A percentile compares a stretch with the other conserved stretches of the same genome.
Evolutionary conservation across 1,140 invertebrate species (phyloP).

Genomic region (Harpegnathos saltator): DNA sequence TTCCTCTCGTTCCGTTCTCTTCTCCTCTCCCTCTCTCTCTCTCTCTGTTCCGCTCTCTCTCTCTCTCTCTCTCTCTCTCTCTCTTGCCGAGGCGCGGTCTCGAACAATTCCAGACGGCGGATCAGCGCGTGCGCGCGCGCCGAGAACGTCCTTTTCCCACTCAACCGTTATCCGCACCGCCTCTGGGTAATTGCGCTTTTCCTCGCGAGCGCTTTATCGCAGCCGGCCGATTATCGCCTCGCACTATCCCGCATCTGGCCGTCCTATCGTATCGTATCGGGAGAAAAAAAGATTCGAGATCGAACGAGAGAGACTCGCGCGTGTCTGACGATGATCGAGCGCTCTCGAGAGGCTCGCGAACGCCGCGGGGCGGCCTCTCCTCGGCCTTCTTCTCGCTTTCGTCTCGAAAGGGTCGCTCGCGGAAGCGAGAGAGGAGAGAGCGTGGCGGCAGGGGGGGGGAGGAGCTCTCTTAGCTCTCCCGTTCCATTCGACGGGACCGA

Average conservation of each 20-base stretch:
- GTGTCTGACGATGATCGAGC: no score
- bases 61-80: no score
- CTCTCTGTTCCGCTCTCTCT: no score
- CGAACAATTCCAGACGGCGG: background rate
- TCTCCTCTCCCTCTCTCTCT: no score
- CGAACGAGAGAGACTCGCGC: background rate
- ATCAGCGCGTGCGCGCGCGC: background rate
- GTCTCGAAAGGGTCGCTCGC: constrained; percentile 4
- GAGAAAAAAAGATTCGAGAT: constrained; percentile 6
- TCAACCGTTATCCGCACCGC: background rate
- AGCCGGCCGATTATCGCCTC: constrained; percentile 4
- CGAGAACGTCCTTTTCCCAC: background rate
- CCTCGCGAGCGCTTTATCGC: background rate
- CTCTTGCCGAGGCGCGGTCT: background rate
- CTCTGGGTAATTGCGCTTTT: background rate
- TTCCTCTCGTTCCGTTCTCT: no score
- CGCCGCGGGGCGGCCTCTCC: background rate
- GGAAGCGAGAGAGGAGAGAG: constrained; percentile 1
- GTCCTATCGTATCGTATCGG: background rate
- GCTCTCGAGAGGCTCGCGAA: no score
- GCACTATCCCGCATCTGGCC: background rate
- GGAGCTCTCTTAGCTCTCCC: constrained; percentile 20
- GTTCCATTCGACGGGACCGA: constrained; percentile 25
- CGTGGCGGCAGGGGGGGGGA: no score
- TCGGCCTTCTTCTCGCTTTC: background rate